Evolutionary conservation across 2,888 invertebrate genomes (phyloP).

Genomic region (Meghimatium bilineatum): DNA sequence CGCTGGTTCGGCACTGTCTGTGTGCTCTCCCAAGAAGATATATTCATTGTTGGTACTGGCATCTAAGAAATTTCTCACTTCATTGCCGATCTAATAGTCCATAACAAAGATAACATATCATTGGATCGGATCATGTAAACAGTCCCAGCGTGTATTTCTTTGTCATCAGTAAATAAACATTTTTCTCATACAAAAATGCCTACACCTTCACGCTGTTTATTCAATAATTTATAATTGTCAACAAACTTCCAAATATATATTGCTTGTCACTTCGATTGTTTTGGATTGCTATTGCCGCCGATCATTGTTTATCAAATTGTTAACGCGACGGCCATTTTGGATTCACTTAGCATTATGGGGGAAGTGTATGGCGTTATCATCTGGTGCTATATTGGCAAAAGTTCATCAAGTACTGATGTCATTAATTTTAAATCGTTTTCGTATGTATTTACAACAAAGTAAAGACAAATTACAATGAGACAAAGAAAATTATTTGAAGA

Average conservation of each 20-base stretch:
- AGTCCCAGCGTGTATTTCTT: constrained; percentile 37
- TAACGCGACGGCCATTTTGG: constrained; percentile 64
- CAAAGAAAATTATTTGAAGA: too few species aligned
- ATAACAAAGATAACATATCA: constrained; percentile 49
- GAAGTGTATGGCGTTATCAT: constrained; percentile 54
- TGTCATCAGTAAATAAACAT: constrained; percentile 20
- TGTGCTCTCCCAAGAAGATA: constrained; percentile 73
- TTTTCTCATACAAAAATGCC: background rate
- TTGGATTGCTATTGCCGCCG: constrained; percentile 63
- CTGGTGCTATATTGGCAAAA: background rate
- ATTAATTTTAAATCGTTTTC: too few species aligned
- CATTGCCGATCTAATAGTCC: constrained; percentile 46
- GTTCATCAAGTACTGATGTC: too few species aligned
- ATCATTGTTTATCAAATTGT: constrained; percentile 44
- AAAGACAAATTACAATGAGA: too few species aligned
- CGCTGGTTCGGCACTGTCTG: constrained; percentile 65
- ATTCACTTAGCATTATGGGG: constrained; percentile 64
- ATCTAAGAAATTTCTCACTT: constrained; percentile 65
- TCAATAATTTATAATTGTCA: background rate
- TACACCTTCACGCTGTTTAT: background rate
- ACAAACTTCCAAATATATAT: background rate
- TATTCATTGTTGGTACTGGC: constrained; percentile 74
- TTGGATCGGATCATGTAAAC: constrained; percentile 4
- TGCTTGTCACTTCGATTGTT: constrained; percentile 65
- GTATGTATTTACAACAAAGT: too few species aligned